phyloP scores from a whole-genome alignment of 2,888 invertebrate genomes.

The Stenoptilia bipunctidactyla region DNA sequence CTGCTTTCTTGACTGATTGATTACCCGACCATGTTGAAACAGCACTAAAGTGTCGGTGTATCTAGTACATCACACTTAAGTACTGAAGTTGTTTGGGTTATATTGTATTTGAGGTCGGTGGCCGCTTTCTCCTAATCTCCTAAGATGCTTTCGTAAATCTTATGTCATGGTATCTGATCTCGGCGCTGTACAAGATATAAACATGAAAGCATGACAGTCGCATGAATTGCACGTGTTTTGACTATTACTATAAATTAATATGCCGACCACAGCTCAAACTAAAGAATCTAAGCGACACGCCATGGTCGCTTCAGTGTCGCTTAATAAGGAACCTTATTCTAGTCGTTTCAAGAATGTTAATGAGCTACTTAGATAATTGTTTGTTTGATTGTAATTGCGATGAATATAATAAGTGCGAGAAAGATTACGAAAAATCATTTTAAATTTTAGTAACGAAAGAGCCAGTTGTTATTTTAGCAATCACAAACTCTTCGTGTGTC shows the following conservation, averaged over 20 bases:
- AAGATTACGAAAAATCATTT: background rate
- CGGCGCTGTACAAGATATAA: background rate
- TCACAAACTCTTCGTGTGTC: background rate
- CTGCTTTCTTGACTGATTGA: constrained; percentile 37
- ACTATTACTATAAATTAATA: constrained; percentile 30
- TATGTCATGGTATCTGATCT: constrained; percentile 33
- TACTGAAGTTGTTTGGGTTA: constrained; percentile 34
- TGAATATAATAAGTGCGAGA: background rate
- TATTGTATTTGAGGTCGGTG: constrained; percentile 34
- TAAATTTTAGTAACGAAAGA: background rate
- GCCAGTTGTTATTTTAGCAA: background rate
- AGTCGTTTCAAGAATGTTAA: background rate
- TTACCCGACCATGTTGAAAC: constrained; percentile 30
- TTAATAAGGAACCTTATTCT: constrained; percentile 31
- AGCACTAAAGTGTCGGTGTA: constrained; percentile 23
- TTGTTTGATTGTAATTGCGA: background rate
- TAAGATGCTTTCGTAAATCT: constrained; percentile 36
- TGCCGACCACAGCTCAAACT: constrained; percentile 16
- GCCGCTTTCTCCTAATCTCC: constrained; percentile 52
- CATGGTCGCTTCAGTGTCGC: constrained; percentile 16
- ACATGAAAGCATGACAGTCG: background rate
- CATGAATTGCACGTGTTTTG: constrained; percentile 14
- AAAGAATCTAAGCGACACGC: background rate
- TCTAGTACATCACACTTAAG: constrained; percentile 25
- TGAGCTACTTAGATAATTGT: background rate